Base-by-base conservation (phyloP, 2,888 invertebrate species). In the Conops quadrifasciatus region DNA sequence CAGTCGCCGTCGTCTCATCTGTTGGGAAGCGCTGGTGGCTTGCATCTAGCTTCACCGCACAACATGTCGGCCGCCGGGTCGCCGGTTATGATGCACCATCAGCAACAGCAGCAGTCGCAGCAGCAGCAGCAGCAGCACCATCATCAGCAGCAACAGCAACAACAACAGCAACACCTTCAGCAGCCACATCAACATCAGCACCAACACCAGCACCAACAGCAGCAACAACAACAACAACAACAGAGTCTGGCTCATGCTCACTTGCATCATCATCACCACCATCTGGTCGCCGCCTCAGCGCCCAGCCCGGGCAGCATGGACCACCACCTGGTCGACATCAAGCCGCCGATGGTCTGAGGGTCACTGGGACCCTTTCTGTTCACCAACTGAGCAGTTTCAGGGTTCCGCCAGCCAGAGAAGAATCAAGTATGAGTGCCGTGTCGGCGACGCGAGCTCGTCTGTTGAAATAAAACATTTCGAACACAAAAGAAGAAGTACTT, bases 301-400 rank as follows among this genome's bases (percentile, higher is more conserved):
- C 87, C 88, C 82, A 87, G 88, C 88, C 87, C 88, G 74, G 87
- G 88, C 72, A 87, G 87, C 74, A 85, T 91, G 75, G 90, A 91
- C 84, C 89, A 90, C 86, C 90, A 89, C 83, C 67, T 83, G 70
- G 88, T 91, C 82, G 93, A 93, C 83, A 91, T 93, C 78, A 93
- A 93, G 87, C 93, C 92, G 19, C 83, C 86, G 71, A 82, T 86
- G 81, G 86, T 85, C 81, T 86, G 85, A 86, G 83, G 83, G 73
- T 91, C 90, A 89, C 91, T 91, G 89, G 91, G 91, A 89, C 90
- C 89, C 90, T 90, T 84, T 78, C 79, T 85, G 77, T 85, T 85
- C 76, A 82, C 84, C 75, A 83, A 83, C 75, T 83, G 79, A 83
- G 67, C 77, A 71, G 76, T 72, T 75, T 58, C 68, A 76, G 80